Conservation (phyloP, 2,113 vertebrate species). For the Caloenas nicobarica region DNA sequence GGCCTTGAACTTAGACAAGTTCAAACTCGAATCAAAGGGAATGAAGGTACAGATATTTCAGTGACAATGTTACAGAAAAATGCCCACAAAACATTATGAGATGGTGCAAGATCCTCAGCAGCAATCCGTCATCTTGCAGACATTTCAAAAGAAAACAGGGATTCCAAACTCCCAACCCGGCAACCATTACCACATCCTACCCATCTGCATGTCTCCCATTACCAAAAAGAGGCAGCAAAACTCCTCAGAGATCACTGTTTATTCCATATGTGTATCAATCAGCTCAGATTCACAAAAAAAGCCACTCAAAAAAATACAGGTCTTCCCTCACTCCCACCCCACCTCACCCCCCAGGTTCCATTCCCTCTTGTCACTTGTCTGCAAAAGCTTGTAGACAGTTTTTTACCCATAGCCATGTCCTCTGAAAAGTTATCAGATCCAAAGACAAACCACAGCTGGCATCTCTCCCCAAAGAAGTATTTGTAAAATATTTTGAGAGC, state of each 20-base stretch:
- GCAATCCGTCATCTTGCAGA: not conserved
- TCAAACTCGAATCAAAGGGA: not conserved
- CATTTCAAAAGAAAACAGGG: not conserved
- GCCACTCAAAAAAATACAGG: not conserved
- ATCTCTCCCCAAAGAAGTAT: not conserved
- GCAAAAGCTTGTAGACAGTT: not conserved
- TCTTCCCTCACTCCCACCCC: not conserved
- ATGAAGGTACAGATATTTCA: not conserved
- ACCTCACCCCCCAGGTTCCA: not conserved
- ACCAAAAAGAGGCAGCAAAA: not conserved
- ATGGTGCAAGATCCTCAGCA: not conserved
- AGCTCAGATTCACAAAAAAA: not conserved
- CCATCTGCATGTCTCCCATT: not conserved
- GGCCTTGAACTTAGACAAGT: not conserved
- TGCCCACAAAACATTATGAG: not conserved
- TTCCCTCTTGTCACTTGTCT: not conserved
- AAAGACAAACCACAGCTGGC: not conserved
- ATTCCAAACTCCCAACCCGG: not conserved
- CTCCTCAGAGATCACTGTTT: not conserved
- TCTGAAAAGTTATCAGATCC: not conserved
- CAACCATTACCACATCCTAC: not conserved
- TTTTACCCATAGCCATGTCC: not conserved
- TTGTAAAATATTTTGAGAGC: not conserved
- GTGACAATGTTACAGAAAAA: not conserved
- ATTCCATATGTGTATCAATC: not conserved